phyloP scores from a whole-genome alignment of 2,888 invertebrate species.

The Escarpia spicata region DNA sequence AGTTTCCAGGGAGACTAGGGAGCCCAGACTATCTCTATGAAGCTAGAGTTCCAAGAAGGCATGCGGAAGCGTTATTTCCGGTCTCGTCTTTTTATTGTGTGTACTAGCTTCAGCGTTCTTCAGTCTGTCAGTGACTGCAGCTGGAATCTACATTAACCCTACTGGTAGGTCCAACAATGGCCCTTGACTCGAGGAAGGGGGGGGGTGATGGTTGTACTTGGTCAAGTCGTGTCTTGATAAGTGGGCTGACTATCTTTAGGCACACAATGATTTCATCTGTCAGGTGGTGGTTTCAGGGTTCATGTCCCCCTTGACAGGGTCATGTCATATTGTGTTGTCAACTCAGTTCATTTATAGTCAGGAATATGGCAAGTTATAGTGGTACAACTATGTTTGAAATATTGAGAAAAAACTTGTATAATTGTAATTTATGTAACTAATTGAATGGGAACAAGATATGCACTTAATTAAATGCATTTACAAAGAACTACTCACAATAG shows the following conservation, averaged over 20 bases:
- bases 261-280: background rate
- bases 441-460: background rate
- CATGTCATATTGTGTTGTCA: background rate
- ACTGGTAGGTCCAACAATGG: background rate
- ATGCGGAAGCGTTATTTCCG: constrained; percentile 3
- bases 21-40: background rate
- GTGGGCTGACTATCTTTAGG: background rate
- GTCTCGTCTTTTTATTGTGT: background rate
- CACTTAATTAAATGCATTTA: background rate
- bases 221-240: background rate
- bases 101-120: background rate
- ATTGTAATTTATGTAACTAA: no score
- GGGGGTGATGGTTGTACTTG: background rate
- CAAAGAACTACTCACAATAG: background rate
- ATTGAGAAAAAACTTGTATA: no score
- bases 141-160: background rate
- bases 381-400: background rate
- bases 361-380: background rate
- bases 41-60: background rate
- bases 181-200: background rate
- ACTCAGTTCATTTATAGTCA: background rate
- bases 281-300: background rate
- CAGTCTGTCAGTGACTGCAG: background rate
- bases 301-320: background rate
- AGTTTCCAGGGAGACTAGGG: background rate